phyloP scores from a whole-genome alignment of 2,888 invertebrate genomes.

The Ecliptopera silaceata region DNA sequence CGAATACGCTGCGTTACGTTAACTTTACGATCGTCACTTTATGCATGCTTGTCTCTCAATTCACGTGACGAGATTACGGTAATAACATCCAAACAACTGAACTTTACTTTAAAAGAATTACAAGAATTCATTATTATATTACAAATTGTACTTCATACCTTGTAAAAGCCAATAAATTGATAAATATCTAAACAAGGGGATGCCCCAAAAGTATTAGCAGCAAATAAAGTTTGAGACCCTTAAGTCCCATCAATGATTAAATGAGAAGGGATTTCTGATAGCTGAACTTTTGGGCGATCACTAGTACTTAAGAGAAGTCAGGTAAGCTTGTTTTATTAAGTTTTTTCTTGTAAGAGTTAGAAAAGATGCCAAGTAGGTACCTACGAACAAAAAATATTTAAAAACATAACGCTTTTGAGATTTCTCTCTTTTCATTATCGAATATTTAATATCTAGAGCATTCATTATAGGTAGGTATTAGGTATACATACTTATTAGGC shows the following conservation, averaged over 20 bases:
- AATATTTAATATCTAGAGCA: no score
- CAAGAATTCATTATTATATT: no score
- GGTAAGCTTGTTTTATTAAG: constrained; percentile 30
- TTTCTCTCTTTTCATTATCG: no score
- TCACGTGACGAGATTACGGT: no score
- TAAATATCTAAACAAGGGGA: constrained; percentile 25
- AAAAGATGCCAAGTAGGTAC: constrained; percentile 9
- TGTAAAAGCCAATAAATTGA: constrained; percentile 18
- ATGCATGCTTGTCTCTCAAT: no score
- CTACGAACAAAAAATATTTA: not conserved
- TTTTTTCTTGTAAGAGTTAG: constrained; percentile 12
- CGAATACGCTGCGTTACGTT: no score
- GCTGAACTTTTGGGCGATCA: constrained; percentile 36
- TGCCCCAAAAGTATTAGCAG: constrained; percentile 32
- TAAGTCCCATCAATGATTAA: constrained; percentile 34
- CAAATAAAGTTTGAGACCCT: constrained; percentile 33
- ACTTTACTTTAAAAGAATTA: no score
- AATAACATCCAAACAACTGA: no score
- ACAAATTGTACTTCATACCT: not conserved
- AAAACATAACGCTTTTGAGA: no score
- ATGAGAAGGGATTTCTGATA: constrained; percentile 33
- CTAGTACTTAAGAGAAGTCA: constrained; percentile 29
- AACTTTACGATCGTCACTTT: no score
- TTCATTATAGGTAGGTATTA: no score
- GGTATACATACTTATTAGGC: no score